Evolutionary conservation across 1,140 invertebrate species (phyloP), one percentile per base, ranked within the genome.

Genomic region (Helicoverpa zea): DNA sequence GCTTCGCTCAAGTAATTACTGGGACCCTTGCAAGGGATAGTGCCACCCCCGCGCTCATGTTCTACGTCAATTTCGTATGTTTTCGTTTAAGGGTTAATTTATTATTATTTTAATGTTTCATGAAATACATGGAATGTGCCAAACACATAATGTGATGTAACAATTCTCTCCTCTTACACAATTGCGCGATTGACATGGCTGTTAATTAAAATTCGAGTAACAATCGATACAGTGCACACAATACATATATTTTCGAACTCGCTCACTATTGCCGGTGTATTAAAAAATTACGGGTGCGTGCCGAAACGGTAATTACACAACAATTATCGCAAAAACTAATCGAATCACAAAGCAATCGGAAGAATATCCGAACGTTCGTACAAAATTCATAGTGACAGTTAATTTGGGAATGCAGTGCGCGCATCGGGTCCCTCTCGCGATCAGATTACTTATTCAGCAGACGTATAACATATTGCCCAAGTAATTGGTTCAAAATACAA

Each of bases 401-500:
- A 86, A 89, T 89, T 89, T 83, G 86, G 82, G 81, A 88, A 85
- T 87, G 87, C 86, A 84, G 68, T 81, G 72, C 63, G 51, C 72
- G 63, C 74, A 77, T 63, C 56, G 78, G 35, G 59, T 49, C 47
- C 64, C 68, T 52, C 74, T 51, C 75, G 72, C 78, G 74, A 64
- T 63, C 58, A 75, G 78, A 88, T 89, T 86, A 89, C 84, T 87
- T 87, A 89, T 89, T 89, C 88, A 88, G 63, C 80, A 82, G 86
- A 84, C 82, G 61, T 56, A 81, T 79, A 83, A 83, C 82, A 83
- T 83, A 83, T 83, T 83, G 82, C 79, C 29, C 61, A 80, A 83
- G 84, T 89, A 89, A 89, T 89, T 89, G 88, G 63, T 85, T 83
- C 82, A 83, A 87, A 87, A 81, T 81, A 80, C 68, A 61, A 64